A percentile compares a stretch with the other conserved stretches of the same genome.
Conservation (phyloP, 2,797 vertebrate genomes). For the Pteronotus mesoamericanus region DNA sequence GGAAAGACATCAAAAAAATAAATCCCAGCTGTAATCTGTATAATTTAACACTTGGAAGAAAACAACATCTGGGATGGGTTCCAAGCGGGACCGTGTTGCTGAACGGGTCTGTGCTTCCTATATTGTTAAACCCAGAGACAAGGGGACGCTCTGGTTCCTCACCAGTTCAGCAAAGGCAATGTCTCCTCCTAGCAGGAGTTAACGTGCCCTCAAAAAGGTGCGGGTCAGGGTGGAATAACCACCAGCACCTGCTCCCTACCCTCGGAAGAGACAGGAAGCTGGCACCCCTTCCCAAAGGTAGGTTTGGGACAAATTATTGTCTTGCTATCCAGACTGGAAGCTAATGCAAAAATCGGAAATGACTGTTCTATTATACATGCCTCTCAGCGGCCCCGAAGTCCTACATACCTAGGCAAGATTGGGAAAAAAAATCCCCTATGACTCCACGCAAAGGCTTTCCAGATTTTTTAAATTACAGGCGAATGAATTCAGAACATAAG, state of each 20-base stretch:
- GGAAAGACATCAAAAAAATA: conserved; percentile 71
- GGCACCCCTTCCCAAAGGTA: conserved; percentile 44
- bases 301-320: conserved; percentile 56
- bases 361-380: conserved; percentile 33
- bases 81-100: conserved; percentile 62
- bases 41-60: conserved; percentile 69
- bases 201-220: background rate
- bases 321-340: conserved; percentile 5
- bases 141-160: background rate
- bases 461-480: conserved; percentile 21
- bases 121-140: background rate
- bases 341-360: background rate
- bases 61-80: conserved; percentile 74
- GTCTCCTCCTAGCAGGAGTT: background rate
- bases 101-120: background rate
- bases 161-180: background rate
- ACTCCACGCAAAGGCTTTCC: conserved; percentile 58
- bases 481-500: conserved; percentile 14
- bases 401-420: background rate
- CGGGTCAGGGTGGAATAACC: background rate
- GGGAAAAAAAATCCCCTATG: background rate
- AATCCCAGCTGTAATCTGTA: conserved; percentile 48
- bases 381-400: conserved; percentile 21
- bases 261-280: background rate
- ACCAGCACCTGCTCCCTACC: background rate